These are phyloP conservation scores for rabbit (Oryctolagus cuniculus) DNA, from an alignment of 2,113 vertebrate genomes.

Conservation along the genomic window DNA sequence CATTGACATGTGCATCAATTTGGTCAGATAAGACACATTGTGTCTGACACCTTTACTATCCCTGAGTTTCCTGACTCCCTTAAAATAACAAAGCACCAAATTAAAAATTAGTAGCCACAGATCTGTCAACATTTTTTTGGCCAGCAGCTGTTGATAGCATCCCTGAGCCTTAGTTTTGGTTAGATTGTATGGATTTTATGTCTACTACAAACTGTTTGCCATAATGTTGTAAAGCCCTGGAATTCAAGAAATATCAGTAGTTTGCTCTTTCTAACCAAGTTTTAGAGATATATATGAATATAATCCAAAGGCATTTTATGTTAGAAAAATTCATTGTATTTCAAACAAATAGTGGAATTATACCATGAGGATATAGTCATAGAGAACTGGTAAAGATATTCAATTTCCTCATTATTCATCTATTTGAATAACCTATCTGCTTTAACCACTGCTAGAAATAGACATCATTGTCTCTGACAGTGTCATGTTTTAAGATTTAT, in stretches of 20 bases:
- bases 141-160: not conserved
- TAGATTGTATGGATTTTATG: constrained; percentile 41
- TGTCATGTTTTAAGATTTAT: not conserved
- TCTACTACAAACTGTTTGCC: constrained; percentile 28
- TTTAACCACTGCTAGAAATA: not conserved
- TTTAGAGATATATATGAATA: constrained; percentile 1
- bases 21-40: constrained; percentile 27
- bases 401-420: not conserved
- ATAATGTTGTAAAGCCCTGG: not conserved
- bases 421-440: not conserved
- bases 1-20: constrained; percentile 60
- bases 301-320: not conserved
- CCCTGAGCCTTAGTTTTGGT: not conserved
- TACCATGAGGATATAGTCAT: not conserved
- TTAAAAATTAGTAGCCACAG: constrained; percentile 45
- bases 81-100: constrained; percentile 67
- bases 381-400: not conserved
- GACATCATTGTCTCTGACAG: not conserved
- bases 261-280: not conserved
- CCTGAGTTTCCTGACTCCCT: not conserved
- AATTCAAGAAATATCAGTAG: constrained; percentile 48
- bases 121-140: constrained; percentile 31
- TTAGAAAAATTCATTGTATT: not conserved
- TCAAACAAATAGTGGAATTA: constrained; percentile 42
- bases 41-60: constrained; percentile 6